Evolutionary conservation across 92 coral and sea anemone species (phyloP), one percentile per base, ranked within the genome.

Genomic region (Phenganax subtilis): DNA sequence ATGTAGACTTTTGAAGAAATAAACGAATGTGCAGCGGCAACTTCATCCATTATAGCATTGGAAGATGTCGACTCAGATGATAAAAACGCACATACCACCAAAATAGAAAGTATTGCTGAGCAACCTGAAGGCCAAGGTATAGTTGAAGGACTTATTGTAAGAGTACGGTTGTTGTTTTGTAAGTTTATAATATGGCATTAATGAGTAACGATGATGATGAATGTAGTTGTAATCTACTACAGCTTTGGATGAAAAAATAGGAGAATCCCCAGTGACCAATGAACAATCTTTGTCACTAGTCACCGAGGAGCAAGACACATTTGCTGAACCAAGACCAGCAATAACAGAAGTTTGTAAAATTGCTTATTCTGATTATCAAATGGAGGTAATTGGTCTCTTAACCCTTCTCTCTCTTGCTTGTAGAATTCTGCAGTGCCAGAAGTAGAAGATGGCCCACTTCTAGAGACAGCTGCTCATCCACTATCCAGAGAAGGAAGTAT

Each of bases 401-500:
- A 63, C 67, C 16, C 9, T 65, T 61, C 17, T 60, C 64, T 20
- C 3, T 17, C 69, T 53, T 16, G 55, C 55, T 11, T 58, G 82
- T 64, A 91, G 97, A 96, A 96, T 89, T 92, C 90, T 60, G 99
- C 84, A 17, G 78, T 78, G 14, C 99, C 97, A 25, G 99, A 96
- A 82, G 68, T 77, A 68, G 99, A 96, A 55, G 81, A 81, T 44
- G 97, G 90, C 10, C 99, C 99, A 61, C 70, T 89, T 27, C 87
- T 96, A 28, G 96, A 96, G 84, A 17, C 74, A 51, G 96, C 90
- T 20, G 87, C 96, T 25, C 90, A 96, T 76, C 97, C 84, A 44
- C 80, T 96, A 73, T 94, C 98, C 54, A 88, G 97, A 31, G 98
- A 89, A 75, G 98, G 93, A 11, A 87, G 97, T 12, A 93, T 97